Conservation (phyloP, 2,888 invertebrate species). For the Trachelus troglodyta region DNA sequence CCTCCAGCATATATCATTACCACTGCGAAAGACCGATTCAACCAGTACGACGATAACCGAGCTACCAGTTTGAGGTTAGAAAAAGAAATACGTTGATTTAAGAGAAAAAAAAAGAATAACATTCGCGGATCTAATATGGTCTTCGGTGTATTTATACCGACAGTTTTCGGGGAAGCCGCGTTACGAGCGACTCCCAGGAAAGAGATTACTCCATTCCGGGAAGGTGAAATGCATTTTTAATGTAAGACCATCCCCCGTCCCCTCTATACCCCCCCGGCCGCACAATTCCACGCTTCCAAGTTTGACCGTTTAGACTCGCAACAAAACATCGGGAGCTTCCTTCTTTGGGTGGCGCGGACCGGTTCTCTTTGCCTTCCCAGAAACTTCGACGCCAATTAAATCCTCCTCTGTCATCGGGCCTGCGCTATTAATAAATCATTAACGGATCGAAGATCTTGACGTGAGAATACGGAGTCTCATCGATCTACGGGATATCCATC, state of each 20-base stretch:
- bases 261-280: not conserved
- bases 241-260: not conserved
- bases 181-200: constrained; percentile 11
- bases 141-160: not conserved
- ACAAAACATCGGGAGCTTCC: not conserved
- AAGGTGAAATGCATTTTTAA: constrained; percentile 18
- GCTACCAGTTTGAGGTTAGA: not conserved
- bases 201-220: constrained; percentile 11
- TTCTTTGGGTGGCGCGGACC: not conserved
- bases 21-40: not conserved
- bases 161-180: constrained; percentile 1
- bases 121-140: not conserved
- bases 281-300: not conserved
- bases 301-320: not conserved
- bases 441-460: not conserved
- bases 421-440: not conserved
- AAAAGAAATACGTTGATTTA: not conserved
- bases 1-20: not conserved
- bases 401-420: not conserved
- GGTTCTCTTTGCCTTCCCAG: not conserved
- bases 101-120: not conserved
- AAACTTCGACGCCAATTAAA: not conserved
- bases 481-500: not conserved
- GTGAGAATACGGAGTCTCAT: not conserved
- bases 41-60: not conserved